Conservation (phyloP, 2,113 vertebrate genomes). For the Sebastes fasciatus region DNA sequence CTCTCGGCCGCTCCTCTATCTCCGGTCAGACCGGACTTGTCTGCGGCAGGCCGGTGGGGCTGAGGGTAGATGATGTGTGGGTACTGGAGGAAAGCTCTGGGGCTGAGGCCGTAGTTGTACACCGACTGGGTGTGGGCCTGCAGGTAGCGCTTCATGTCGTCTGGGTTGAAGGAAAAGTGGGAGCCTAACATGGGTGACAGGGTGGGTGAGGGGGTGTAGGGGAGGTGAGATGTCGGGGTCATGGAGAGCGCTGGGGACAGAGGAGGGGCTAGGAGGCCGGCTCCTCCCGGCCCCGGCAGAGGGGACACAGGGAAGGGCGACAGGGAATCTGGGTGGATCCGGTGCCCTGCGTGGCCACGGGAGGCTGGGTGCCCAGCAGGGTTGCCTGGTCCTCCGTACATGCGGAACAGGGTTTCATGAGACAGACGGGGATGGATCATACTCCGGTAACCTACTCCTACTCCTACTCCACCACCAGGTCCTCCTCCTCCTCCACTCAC, state of each 20-base stretch:
- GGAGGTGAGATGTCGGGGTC: constrained; percentile 90
- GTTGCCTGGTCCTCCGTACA: constrained; percentile 85
- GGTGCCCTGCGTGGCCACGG: constrained; percentile 80
- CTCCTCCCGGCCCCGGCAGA: constrained; percentile 85
- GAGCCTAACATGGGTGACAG: constrained; percentile 93
- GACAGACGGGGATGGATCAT: constrained; percentile 87
- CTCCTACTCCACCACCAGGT: constrained; percentile 64
- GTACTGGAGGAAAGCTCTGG: constrained; percentile 92
- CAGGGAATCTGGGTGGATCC: constrained; percentile 89
- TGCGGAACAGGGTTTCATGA: constrained; percentile 88
- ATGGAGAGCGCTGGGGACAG: constrained; percentile 91
- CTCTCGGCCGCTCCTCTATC: constrained; percentile 67
- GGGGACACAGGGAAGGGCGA: constrained; percentile 92
- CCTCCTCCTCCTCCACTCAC: constrained; percentile 68
- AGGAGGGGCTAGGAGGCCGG: constrained; percentile 86
- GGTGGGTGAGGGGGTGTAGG: constrained; percentile 91
- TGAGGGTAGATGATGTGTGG: constrained; percentile 91
- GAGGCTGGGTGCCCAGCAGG: constrained; percentile 72
- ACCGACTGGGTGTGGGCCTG: constrained; percentile 94
- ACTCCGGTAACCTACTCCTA: constrained; percentile 81
- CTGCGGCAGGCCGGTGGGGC: constrained; percentile 86
- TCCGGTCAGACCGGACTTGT: constrained; percentile 70
- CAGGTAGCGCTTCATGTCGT: constrained; percentile 95
- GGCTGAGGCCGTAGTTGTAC: constrained; percentile 95
- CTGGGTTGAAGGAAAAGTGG: constrained; percentile 93